Base-by-base conservation (phyloP, 1,140 invertebrate genomes). In the Anagrus nilaparvatae region DNA sequence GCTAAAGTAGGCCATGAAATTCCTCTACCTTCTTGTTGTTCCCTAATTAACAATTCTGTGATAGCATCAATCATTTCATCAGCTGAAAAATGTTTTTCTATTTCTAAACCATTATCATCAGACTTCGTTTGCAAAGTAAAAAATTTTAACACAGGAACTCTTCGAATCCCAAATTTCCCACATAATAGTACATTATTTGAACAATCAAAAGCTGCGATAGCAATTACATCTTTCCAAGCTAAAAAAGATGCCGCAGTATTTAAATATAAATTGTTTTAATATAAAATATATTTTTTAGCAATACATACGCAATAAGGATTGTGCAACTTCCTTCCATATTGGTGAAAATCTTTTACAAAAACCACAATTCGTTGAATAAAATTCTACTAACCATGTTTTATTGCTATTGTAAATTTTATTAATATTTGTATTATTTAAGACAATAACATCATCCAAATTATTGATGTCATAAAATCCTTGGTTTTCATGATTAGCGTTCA, bases 321-420 rank as follows among this genome's bases (percentile, higher is more conserved):
- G n/a, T n/a, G n/a, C n/a, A n/a, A n/a, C n/a, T n/a, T n/a, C n/a
- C 66, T 86, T 91, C 73, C 79, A 92, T 23, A 72, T 76, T 1
- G 84, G 81, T 10, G 87, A 81, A 60, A 87, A 93, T 46, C 77
- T 65, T 51, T 82, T 77, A 62, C 89, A 94, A 58, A 86, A 82
- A 1, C 88, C 89, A 59, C 89, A 94, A 75, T 82, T 93, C 53
- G 79, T 84, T 55, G 84, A 89, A 54, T 90, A 92, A 70, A 92
- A 93, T 63, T 93, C 83, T 2, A 92, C 73, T 3, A 91, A 43
- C 69, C 79, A 82, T 0, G 77, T 77, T 54, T 69, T 70, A 10
- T 63, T 66, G 44, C 75, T 74, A 8, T 68, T 68, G 49, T 76
- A 77, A 37, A 87, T 55, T n/a, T n/a, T n/a, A 3, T 76, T 72